Conservation (phyloP, 2,113 vertebrate species). For the Oncorhynchus masou region DNA sequence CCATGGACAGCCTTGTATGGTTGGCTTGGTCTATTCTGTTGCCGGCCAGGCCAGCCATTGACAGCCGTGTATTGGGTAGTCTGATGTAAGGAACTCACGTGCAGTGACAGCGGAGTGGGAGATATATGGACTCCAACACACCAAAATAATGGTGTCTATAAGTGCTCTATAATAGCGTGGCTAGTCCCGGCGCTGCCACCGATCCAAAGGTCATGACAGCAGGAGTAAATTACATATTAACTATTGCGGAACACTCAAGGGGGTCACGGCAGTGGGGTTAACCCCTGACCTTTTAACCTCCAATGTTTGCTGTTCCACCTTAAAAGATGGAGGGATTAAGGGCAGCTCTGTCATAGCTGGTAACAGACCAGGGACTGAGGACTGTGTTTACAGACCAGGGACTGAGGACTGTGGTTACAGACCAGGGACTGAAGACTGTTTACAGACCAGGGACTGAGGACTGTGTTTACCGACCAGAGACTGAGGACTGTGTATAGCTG, state of each 20-base stretch:
- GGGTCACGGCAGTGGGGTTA: conserved; percentile 19
- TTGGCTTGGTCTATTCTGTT: too few species aligned
- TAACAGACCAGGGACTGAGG: too few species aligned
- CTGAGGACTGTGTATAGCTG: too few species aligned
- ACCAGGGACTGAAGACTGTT: too few species aligned
- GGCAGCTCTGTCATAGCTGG: not conserved
- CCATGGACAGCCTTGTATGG: too few species aligned
- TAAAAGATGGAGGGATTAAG: not conserved
- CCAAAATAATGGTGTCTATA: conserved; percentile 1
- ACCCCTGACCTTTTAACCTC: conserved; percentile 10
- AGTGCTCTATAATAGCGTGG: conserved; percentile 15
- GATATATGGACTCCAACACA: not conserved
- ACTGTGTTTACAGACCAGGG: too few species aligned
- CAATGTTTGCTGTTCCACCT: conserved; percentile 9
- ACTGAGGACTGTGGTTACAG: too few species aligned
- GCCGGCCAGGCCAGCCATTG: too few species aligned
- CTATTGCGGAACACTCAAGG: conserved; percentile 1
- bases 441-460: too few species aligned
- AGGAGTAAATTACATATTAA: not conserved
- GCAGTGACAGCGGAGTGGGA: too few species aligned
- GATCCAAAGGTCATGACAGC: conserved; percentile 3
- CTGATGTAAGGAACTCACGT: not conserved
- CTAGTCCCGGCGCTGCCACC: not conserved
- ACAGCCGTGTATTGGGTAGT: not conserved
- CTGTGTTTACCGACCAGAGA: too few species aligned